These are phyloP conservation scores for Clarias laeviceps DNA, from an alignment of 2,797 vertebrate species.

Conservation along the genomic window DNA sequence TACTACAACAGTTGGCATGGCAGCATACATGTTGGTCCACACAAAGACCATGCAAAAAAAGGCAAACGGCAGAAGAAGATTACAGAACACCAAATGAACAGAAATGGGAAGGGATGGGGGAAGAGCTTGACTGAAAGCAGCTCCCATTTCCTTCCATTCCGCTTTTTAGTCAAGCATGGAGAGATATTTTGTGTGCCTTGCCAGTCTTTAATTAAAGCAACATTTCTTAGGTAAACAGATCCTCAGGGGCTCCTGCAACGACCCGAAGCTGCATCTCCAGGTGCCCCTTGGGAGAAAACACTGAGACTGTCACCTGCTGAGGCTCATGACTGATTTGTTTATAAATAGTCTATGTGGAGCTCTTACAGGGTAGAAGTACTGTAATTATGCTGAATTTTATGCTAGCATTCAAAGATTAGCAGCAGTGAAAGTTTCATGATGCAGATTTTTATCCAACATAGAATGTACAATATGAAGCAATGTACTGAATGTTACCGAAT, in stretches of 20 bases:
- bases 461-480: neutral
- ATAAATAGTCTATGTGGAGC: neutral
- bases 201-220: conserved; percentile 73
- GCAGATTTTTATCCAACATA: neutral
- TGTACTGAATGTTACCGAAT: neutral
- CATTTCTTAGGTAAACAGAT: conserved; percentile 75
- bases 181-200: conserved; percentile 57
- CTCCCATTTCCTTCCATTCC: conserved; percentile 61
- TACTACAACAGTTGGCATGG: conserved; percentile 37
- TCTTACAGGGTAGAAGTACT: conserved; percentile 5
- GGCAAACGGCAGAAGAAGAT: conserved; percentile 34
- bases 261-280: conserved; percentile 56
- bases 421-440: neutral
- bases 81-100: conserved; percentile 48
- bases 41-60: conserved; percentile 29
- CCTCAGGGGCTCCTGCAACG: conserved; percentile 62
- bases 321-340: neutral
- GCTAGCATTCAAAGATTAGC: neutral
- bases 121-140: neutral
- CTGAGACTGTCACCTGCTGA: conserved; percentile 59
- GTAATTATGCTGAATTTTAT: neutral
- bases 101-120: conserved; percentile 25
- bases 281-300: conserved; percentile 59
- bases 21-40: conserved; percentile 19
- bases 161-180: conserved; percentile 66